phyloP scores from a whole-genome alignment of 2,113 vertebrate genomes.

The Sterrhoptilus dennistouni region DNA sequence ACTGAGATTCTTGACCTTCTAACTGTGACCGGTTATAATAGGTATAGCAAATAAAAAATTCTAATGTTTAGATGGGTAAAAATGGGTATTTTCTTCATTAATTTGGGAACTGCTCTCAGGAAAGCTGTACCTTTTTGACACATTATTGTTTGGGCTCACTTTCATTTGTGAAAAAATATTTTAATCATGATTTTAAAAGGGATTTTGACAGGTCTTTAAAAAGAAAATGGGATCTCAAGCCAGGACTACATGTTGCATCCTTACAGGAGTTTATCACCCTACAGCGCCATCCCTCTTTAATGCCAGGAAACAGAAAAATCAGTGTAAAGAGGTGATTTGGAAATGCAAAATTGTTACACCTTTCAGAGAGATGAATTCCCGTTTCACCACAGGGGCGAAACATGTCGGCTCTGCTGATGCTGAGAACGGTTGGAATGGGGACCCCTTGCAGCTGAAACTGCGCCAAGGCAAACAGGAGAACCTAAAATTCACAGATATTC shows the following conservation, averaged over 20 bases:
- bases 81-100: background rate
- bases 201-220: background rate
- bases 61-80: background rate
- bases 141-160: background rate
- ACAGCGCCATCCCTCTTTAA: background rate
- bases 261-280: background rate
- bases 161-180: background rate
- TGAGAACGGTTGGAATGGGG: background rate
- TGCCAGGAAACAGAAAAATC: background rate
- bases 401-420: fast-evolving
- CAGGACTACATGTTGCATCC: background rate
- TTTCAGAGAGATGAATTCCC: background rate
- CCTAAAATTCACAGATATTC: background rate
- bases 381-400: fast-evolving
- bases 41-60: background rate
- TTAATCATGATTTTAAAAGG: background rate
- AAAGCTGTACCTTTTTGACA: background rate
- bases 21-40: background rate
- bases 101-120: background rate
- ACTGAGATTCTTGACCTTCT: background rate
- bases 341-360: background rate
- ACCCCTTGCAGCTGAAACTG: background rate
- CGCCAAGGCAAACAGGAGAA: background rate
- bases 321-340: background rate
- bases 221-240: background rate